Conservation (phyloP, 2,797 vertebrate genomes). For the Neostethus bicornis region DNA sequence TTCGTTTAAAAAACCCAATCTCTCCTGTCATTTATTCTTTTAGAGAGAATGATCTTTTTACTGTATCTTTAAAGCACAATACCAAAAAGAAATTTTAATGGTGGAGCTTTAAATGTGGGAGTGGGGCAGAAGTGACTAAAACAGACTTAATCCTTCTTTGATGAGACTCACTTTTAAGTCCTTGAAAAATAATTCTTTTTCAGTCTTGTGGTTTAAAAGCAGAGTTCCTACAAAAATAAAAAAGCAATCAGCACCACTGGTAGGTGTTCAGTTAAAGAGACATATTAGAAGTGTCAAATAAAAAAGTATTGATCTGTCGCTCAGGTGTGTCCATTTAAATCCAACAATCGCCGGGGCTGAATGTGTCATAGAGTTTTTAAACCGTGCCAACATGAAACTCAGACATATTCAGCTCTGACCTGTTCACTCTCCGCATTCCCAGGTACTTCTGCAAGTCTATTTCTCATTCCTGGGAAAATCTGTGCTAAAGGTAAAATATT, state of each 20-base stretch:
- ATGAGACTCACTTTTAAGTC: neutral
- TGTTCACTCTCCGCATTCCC: conserved; percentile 16
- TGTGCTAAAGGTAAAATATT: conserved; percentile 49
- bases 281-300: conserved; percentile 1
- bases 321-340: neutral
- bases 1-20: conserved; percentile 29
- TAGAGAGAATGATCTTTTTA: conserved; percentile 4
- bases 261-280: neutral
- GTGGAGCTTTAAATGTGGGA: conserved; percentile 6
- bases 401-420: conserved; percentile 14
- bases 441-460: conserved; percentile 20
- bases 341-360: neutral
- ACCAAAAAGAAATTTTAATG: conserved; percentile 16
- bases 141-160: neutral
- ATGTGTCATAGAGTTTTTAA: neutral
- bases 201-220: neutral
- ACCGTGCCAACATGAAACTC: neutral
- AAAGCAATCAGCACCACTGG: neutral
- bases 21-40: conserved; percentile 3
- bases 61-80: conserved; percentile 19
- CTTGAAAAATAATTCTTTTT: neutral
- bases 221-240: neutral
- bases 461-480: conserved; percentile 14
- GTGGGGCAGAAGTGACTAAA: too few relatives aligned
- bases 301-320: conserved; percentile 5